phyloP scores from a whole-genome alignment of 2,888 invertebrate species.

The Pandemis cinnamomeana region DNA sequence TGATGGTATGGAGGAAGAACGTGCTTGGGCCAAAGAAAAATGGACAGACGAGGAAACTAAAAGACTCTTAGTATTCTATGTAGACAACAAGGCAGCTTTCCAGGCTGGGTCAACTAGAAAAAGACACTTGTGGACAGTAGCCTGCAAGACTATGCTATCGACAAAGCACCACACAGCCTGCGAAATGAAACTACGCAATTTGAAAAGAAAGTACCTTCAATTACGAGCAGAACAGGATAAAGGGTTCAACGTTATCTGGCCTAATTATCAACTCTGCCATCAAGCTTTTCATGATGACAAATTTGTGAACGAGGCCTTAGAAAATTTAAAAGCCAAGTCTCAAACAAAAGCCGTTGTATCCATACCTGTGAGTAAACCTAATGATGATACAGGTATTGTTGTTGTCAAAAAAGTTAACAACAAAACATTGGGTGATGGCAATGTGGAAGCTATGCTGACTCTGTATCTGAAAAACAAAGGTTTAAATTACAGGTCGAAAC shows the following conservation, averaged over 20 bases:
- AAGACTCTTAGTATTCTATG: constrained; percentile 70
- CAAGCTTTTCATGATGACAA: constrained; percentile 70
- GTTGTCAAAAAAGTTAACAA: constrained; percentile 57
- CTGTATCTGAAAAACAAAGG: constrained; percentile 69
- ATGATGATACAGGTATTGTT: constrained; percentile 51
- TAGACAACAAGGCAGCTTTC: constrained; percentile 75
- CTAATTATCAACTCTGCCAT: constrained; percentile 64
- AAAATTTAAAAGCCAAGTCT: constrained; percentile 19
- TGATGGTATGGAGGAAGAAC: constrained; percentile 43
- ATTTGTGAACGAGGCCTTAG: constrained; percentile 44
- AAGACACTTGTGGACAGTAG: constrained; percentile 72
- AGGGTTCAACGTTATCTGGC: constrained; percentile 61
- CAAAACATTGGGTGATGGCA: constrained; percentile 55
- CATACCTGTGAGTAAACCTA: constrained; percentile 14
- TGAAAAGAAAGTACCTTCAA: constrained; percentile 64
- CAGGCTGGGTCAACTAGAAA: constrained; percentile 61
- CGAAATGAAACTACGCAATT: constrained; percentile 60
- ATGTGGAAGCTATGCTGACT: constrained; percentile 67
- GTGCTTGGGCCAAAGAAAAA: constrained; percentile 48
- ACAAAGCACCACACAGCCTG: constrained; percentile 64
- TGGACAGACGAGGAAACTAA: constrained; percentile 71
- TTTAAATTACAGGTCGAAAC: constrained; percentile 60
- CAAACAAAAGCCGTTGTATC: constrained; percentile 15
- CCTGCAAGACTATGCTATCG: constrained; percentile 72
- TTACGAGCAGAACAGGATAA: constrained; percentile 56